Base-by-base conservation (phyloP, 2,797 vertebrate genomes). In the Picus viridis region DNA sequence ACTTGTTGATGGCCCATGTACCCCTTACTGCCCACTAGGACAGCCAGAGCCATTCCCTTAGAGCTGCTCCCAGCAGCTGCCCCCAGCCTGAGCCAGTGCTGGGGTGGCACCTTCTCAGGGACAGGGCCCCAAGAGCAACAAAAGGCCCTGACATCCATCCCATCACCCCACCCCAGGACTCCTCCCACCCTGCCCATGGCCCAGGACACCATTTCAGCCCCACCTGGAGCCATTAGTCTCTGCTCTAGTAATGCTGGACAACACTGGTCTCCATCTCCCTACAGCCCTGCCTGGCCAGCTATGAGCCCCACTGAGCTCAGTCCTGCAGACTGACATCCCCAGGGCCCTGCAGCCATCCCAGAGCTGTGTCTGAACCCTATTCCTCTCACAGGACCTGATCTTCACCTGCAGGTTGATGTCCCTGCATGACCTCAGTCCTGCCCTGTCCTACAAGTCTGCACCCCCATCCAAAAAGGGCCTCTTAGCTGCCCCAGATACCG, bases 361-460 rank as follows among this genome's bases (percentile, higher is more conserved):
- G 16, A 54, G 29, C 2, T 2, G 16, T 20, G 11, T 17, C 57
- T 86, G 64, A 59, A 23, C 9, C 41, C 0, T 0, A 6, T 39
- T 88, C 34, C 57, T 64, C 16, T 89, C 65, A 30, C 29, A 22
- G 58, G 43, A 32, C 74, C 68, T 19, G 43, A 67, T 73, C 61
- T 58, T 27, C 8, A 61, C 34, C 72, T 77, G 54, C n/a, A 81
- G 32, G 69, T 22, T 34, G 72, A 62, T 2, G 10, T 57, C 43
- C 19, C 24, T 2, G 2, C 12, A 68, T 82, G 68, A 74, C 70
- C 67, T 54, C 77, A 58, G 47, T 59, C 67, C 81, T 73, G 58
- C 67, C 73, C 65, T 53, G 23, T 64, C 34, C 53, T 49, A 18
- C 14, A 16, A 49, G 22, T 36, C 65, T 61, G 22, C 47, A 11